phyloP scores from a whole-genome alignment of 1,140 invertebrate genomes.

The Gyrodactylus salaris region DNA sequence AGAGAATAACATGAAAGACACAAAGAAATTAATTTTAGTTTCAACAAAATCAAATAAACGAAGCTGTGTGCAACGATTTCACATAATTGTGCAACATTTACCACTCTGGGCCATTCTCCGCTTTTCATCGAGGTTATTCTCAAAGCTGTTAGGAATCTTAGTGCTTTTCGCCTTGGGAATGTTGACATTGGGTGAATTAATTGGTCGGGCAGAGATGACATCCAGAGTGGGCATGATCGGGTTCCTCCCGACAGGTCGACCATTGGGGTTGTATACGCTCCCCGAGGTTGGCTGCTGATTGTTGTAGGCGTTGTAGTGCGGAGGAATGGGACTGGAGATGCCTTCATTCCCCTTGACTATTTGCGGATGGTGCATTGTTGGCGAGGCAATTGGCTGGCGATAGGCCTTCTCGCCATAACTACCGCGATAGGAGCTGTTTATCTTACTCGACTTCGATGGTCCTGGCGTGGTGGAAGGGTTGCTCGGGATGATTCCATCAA shows the following conservation, averaged over 20 bases:
- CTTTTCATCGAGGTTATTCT: background rate
- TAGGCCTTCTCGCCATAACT: background rate
- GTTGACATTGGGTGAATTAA: too few species aligned
- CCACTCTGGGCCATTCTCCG: background rate
- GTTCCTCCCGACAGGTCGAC: too few species aligned
- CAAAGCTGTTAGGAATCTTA: background rate
- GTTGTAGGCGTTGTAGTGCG: background rate
- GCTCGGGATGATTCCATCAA: background rate
- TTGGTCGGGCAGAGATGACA: too few species aligned
- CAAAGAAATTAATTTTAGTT: too few species aligned
- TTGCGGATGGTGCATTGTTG: background rate
- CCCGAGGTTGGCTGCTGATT: too few species aligned
- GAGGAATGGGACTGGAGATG: background rate
- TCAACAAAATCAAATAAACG: too few species aligned
- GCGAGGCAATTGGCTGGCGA: background rate
- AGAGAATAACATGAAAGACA: too few species aligned
- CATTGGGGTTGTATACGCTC: too few species aligned
- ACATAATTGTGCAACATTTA: background rate
- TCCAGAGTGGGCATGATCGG: too few species aligned
- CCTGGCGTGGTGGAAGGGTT: background rate
- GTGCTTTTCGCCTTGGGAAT: too few species aligned
- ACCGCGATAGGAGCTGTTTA: background rate
- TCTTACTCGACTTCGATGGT: background rate
- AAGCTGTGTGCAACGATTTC: too few species aligned
- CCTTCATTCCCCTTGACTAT: background rate